These are phyloP conservation scores for Empis livida DNA, from an alignment of 2,888 invertebrate genomes.

Conservation along the genomic window DNA sequence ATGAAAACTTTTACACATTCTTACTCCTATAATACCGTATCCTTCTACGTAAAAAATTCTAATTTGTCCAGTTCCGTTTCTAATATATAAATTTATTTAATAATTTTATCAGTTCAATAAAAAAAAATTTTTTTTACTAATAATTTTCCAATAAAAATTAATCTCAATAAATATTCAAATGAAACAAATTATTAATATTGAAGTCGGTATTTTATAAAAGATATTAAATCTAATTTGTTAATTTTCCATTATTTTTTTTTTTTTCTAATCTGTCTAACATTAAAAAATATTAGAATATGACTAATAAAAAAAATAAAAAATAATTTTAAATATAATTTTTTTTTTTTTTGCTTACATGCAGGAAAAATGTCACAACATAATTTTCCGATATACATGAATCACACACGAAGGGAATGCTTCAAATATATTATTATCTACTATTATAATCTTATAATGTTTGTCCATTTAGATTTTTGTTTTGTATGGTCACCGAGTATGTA, in stretches of 20 bases:
- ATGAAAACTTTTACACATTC: too few relatives aligned
- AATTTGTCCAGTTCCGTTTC: too few relatives aligned
- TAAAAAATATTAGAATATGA: background rate
- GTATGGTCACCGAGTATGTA: too few relatives aligned
- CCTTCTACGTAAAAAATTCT: too few relatives aligned
- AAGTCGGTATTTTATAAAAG: background rate
- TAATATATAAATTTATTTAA: too few relatives aligned
- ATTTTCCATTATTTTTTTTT: background rate
- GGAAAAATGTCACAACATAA: constrained; percentile 22
- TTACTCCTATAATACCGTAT: too few relatives aligned
- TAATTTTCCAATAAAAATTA: too few relatives aligned
- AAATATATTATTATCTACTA: background rate
- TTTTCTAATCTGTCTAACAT: background rate
- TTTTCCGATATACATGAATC: constrained; percentile 20
- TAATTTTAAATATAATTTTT: too few relatives aligned
- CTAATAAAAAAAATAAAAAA: constrained; percentile 8
- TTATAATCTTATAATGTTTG: too few relatives aligned
- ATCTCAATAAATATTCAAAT: background rate
- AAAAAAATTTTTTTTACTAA: too few relatives aligned
- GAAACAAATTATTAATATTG: background rate
- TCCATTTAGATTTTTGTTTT: too few relatives aligned
- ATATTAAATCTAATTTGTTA: background rate
- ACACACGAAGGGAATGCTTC: constrained; percentile 13
- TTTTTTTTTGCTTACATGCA: constrained; percentile 21
- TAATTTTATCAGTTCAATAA: too few relatives aligned